phyloP scores from a whole-genome alignment of 1,140 invertebrate genomes.

The Leptopilina clavipes region DNA sequence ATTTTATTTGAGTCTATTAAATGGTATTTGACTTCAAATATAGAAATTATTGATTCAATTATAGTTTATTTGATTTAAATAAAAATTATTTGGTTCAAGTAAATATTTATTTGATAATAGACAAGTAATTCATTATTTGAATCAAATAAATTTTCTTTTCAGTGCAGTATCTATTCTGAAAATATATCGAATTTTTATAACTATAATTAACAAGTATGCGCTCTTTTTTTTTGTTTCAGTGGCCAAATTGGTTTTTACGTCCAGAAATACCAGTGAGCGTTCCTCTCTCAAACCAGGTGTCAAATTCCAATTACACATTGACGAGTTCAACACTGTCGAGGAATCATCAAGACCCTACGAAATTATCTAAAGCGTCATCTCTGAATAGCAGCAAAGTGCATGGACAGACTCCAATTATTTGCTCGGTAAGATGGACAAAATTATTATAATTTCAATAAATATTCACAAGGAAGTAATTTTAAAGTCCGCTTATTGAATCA shows the following conservation, averaged over 20 bases:
- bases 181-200: no score
- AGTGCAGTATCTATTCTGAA: no score
- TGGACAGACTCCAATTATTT: constrained; percentile 70
- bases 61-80: no score
- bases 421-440: constrained; percentile 63
- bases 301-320: constrained; percentile 53
- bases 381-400: constrained; percentile 63
- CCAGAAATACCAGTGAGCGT: constrained; percentile 56
- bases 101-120: no score
- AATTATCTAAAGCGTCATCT: constrained; percentile 55
- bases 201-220: neutral
- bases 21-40: no score
- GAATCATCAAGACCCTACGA: constrained; percentile 54
- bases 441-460: neutral
- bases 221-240: constrained; percentile 61
- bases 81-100: no score
- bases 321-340: constrained; percentile 56
- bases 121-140: no score
- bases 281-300: constrained; percentile 46
- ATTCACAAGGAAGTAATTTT: no score
- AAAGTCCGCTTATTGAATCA: no score
- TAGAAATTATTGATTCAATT: no score
- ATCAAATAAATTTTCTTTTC: no score
- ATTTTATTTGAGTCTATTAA: no score
- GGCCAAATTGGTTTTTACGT: constrained; percentile 67